phyloP scores from a whole-genome alignment of 2,888 invertebrate genomes.

The Drosophila buzzatii region DNA sequence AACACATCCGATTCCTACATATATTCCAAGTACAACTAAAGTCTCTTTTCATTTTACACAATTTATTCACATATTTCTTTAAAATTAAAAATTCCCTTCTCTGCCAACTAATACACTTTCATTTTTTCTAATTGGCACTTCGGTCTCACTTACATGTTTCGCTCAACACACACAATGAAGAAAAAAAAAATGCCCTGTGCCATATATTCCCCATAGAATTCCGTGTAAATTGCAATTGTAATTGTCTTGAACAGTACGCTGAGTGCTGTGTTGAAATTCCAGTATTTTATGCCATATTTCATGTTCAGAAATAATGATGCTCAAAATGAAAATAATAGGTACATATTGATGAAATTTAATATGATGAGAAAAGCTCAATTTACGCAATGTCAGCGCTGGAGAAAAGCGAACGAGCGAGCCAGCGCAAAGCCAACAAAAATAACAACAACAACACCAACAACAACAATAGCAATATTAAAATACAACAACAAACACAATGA shows the following conservation, averaged over 20 bases:
- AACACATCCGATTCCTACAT: too few relatives aligned
- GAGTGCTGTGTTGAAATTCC: slow-evolving; percentile 15
- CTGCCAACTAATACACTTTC: not conserved
- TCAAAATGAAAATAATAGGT: slow-evolving; percentile 60
- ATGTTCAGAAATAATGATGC: slow-evolving; percentile 71
- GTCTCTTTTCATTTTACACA: not conserved
- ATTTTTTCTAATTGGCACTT: slow-evolving; percentile 1
- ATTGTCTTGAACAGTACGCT: not conserved
- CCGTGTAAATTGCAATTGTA: slow-evolving; percentile 14
- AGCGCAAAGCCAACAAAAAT: slow-evolving; percentile 5
- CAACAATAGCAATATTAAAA: slow-evolving; percentile 2
- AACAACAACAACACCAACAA: slow-evolving; percentile 7
- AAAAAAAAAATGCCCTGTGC: not conserved
- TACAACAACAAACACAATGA: slow-evolving; percentile 4
- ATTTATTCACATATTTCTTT: not conserved
- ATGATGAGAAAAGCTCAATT: slow-evolving; percentile 74
- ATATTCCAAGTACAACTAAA: too few relatives aligned
- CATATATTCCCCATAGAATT: not conserved
- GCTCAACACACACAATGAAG: not conserved
- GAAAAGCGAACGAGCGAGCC: slow-evolving; percentile 14
- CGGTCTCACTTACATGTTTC: not conserved
- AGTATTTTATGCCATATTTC: slow-evolving; percentile 49
- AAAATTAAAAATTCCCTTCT: not conserved
- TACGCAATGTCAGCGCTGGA: slow-evolving; percentile 35
- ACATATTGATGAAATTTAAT: slow-evolving; percentile 76